A percentile compares a stretch with the other conserved stretches of the same genome.
phyloP scores from a whole-genome alignment of 2,797 vertebrate genomes.

The Clamator glandarius region DNA sequence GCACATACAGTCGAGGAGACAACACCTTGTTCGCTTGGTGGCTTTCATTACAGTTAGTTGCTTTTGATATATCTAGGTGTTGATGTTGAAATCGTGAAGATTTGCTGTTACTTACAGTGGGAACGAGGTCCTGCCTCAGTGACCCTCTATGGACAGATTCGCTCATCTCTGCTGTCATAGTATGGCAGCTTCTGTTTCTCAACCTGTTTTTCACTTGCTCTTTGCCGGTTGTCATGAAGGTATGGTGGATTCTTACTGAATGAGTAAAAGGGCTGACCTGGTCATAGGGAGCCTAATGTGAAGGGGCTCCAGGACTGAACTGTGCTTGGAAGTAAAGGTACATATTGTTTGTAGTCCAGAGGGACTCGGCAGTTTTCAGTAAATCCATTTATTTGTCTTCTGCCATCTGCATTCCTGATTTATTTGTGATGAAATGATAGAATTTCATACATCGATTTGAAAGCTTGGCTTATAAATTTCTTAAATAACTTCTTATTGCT shows the following conservation, averaged over 20 bases:
- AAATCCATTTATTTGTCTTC: neutral
- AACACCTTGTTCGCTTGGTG: neutral
- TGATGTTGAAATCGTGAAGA: neutral
- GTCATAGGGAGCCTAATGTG: neutral
- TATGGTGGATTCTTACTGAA: fast-evolving
- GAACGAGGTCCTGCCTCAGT: neutral
- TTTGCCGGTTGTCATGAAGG: fast-evolving
- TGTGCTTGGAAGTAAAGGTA: neutral
- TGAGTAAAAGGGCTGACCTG: neutral
- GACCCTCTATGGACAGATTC: neutral
- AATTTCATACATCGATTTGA: neutral
- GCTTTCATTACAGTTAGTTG: neutral
- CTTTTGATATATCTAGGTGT: neutral
- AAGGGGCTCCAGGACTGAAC: neutral
- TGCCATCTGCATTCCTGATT: neutral
- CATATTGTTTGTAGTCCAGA: neutral
- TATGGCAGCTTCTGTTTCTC: neutral
- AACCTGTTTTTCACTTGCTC: neutral
- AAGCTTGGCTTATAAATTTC: neutral
- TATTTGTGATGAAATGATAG: neutral
- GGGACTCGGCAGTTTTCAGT: neutral
- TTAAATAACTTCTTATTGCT: neutral
- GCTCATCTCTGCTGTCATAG: neutral
- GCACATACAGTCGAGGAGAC: neutral
- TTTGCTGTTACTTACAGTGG: neutral